phyloP scores from a whole-genome alignment of 2,888 invertebrate genomes.

The Hirtodrosophila duncani region DNA sequence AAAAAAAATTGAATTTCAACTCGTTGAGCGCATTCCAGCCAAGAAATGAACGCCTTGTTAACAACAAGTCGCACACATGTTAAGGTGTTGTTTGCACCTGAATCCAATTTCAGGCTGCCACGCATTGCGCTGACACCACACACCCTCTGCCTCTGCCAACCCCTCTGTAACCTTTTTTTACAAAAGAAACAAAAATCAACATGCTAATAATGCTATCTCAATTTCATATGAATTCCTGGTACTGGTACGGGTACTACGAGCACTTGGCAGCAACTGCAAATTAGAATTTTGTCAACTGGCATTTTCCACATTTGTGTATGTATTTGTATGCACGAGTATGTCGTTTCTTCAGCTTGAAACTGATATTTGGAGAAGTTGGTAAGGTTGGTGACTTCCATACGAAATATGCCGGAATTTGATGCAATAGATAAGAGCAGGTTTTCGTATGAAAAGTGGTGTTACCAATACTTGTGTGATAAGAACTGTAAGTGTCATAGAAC shows the following conservation, averaged over 20 bases:
- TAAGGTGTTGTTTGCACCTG: too few species aligned
- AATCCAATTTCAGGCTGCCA: too few species aligned
- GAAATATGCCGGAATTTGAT: conserved; percentile 17
- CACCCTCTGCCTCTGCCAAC: neutral
- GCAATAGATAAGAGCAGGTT: conserved; percentile 15
- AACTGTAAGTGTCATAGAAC: conserved; percentile 14
- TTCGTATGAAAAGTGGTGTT: neutral
- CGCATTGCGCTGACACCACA: conserved; percentile 1
- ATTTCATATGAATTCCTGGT: conserved; percentile 45
- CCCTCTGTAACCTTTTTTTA: neutral
- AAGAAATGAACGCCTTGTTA: conserved; percentile 53
- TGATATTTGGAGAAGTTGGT: too few species aligned
- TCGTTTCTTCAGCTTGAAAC: conserved; percentile 21
- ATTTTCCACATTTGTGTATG: too few species aligned
- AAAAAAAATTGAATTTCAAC: conserved; percentile 27
- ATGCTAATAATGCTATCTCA: conserved; percentile 46
- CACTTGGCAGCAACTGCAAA: conserved; percentile 52
- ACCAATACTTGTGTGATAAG: conserved; percentile 2
- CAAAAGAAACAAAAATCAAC: conserved; percentile 3
- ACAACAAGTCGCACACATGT: conserved; percentile 11
- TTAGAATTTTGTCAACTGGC: conserved; percentile 56
- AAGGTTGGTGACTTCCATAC: too few species aligned
- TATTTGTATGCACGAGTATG: conserved; percentile 17
- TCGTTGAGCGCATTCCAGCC: conserved; percentile 45
- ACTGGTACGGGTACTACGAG: too few species aligned